Evolutionary conservation across 2,797 vertebrate species (phyloP), one percentile per base, ranked within the genome.

Genomic region (Eremophila alpestris): DNA sequence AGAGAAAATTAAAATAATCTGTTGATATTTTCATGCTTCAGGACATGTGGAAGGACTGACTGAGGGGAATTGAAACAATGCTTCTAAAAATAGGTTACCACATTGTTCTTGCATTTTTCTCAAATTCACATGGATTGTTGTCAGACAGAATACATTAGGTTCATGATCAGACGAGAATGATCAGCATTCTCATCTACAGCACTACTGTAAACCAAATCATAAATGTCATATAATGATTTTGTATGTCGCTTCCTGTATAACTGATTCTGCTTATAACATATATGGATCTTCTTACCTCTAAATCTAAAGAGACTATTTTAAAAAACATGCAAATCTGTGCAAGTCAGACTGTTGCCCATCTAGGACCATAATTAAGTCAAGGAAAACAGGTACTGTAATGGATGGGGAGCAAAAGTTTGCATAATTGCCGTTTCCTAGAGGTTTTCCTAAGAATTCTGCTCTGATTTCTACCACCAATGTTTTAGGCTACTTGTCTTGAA

Each of bases 381-480:
- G 10, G 30, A 65, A 84, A 82, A 71, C 24, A 73, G 26, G 13
- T 36, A 30, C 11, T 29, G 7, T n/a, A 77, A 40, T 29, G 1
- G 12, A 5, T 75, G 34, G 21, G 51, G 27, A 79, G 40, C 3
- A 92, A 85, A 90, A 88, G 11, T 68, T 90, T 52, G 15, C 70
- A 68, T 55, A 63, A 56, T 71, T 55, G 13, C 16, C 41, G 62
- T 84, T 94, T 83, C 52, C 79, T 73, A 34, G 73, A 85, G 67
- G 14, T 76, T 79, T 70, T 86, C 34, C 16, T 43, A 52, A 76
- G 87, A 94, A 74, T 24, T 77, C 9, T 38, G 11, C 48, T 90
- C 21, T 89, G 81, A 94, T 89, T 93, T 97, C 90, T 73, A 22
- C 56, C 52, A 74, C 69, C 49, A 63, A 13, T 65, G n/a, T 94